Percentiles rank a stretch among this genome's conserved stretches.
Evolutionary conservation across 1,140 invertebrate species (phyloP).

Genomic region (Subanguina moxae): DNA sequence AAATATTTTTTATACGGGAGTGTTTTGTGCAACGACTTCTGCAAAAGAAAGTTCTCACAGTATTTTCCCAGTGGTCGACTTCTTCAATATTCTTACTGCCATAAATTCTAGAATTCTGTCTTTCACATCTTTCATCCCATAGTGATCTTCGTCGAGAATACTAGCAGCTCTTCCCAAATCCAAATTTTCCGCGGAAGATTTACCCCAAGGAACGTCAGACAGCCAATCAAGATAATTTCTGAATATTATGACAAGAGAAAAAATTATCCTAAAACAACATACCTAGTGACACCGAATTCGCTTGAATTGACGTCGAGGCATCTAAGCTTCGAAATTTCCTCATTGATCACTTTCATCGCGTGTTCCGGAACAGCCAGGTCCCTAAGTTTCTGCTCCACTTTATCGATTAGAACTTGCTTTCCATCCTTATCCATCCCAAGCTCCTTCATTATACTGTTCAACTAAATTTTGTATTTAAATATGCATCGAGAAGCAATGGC

Average conservation of each 20-base stretch:
- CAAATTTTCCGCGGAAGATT: conserved; percentile 83
- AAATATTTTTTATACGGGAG: too few species aligned
- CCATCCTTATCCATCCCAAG: conserved; percentile 97
- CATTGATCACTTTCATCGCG: conserved; percentile 90
- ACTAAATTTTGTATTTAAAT: too few species aligned
- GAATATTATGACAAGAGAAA: conserved; percentile 65
- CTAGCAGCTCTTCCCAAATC: conserved; percentile 77
- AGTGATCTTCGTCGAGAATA: conserved; percentile 93
- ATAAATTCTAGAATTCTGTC: conserved; percentile 98
- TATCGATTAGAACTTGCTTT: conserved; percentile 95
- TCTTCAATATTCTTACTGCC: conserved; percentile 91
- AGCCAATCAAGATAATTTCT: conserved; percentile 98
- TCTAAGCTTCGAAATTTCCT: conserved; percentile 88
- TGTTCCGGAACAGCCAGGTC: conserved; percentile 71
- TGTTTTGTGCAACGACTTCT: too few species aligned
- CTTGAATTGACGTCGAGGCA: conserved; percentile 97
- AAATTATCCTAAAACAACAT: neutral
- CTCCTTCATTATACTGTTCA: conserved; percentile 69
- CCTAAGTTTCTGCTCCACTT: conserved; percentile 81
- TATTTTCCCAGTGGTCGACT: conserved; percentile 93
- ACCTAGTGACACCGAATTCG: conserved; percentile 72
- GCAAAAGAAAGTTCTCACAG: conserved; percentile 64
- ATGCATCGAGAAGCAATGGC: too few species aligned
- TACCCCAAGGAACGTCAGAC: conserved; percentile 93
- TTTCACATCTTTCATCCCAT: conserved; percentile 99